Conservation (phyloP, 2,888 invertebrate species). For the Trachelus tabidus region DNA sequence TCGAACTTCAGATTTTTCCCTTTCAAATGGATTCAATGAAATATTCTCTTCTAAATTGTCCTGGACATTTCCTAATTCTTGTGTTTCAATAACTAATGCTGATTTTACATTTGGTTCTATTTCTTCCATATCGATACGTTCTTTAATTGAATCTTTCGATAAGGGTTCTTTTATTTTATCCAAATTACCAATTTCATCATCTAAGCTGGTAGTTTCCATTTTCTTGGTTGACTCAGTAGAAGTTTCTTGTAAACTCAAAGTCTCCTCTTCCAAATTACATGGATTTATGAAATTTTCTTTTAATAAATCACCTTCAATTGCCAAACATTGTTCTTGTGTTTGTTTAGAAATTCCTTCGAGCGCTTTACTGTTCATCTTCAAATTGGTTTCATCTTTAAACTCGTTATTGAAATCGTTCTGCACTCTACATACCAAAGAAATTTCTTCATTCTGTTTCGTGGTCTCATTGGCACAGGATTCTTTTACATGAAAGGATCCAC, state of each 20-base stretch:
- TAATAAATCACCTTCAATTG: not conserved
- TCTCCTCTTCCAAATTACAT: not conserved
- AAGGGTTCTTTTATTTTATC: constrained; percentile 3
- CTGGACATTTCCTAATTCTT: not conserved
- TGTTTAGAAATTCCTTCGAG: not conserved
- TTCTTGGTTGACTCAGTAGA: not conserved
- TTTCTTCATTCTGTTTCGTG: not conserved
- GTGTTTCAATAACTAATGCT: not conserved
- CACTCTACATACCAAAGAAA: not conserved
- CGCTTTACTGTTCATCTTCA: not conserved
- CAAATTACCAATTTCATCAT: not conserved
- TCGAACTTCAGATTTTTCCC: not conserved
- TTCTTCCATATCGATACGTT: not conserved
- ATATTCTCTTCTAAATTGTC: not conserved
- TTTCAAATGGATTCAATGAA: not conserved
- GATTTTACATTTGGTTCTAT: not conserved
- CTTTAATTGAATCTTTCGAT: constrained; percentile 8
- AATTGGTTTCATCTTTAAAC: not conserved
- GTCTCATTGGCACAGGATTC: not conserved
- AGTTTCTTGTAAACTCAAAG: not conserved
- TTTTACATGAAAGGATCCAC: not conserved
- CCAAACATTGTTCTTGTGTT: not conserved
- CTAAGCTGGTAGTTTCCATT: not conserved
- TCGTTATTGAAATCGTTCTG: not conserved
- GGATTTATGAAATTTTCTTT: not conserved